A percentile compares a stretch with the other conserved stretches of the same genome.
phyloP scores from a whole-genome alignment of 2,113 vertebrate genomes.

The Microcebus jonahi region DNA sequence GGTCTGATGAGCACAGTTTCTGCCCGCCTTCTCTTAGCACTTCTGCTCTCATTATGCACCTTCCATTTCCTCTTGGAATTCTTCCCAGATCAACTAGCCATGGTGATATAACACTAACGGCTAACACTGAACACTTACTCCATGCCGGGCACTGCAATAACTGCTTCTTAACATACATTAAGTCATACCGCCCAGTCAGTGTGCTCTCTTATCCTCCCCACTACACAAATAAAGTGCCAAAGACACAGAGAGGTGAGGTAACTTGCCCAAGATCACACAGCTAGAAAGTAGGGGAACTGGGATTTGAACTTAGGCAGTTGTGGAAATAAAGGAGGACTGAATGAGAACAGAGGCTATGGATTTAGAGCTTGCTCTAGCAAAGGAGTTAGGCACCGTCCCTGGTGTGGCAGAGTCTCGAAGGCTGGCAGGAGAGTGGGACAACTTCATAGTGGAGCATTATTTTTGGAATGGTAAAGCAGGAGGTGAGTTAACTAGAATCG shows the following conservation, averaged over 20 bases:
- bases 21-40: neutral
- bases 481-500: accelerated
- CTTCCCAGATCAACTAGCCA: neutral
- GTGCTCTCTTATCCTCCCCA: neutral
- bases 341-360: neutral
- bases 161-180: neutral
- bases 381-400: neutral
- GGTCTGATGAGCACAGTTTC: neutral
- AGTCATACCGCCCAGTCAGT: neutral
- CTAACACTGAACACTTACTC: neutral
- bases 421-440: neutral
- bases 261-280: neutral
- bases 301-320: neutral
- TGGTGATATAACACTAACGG: neutral
- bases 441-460: neutral
- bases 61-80: neutral
- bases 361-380: neutral
- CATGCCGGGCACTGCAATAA: neutral
- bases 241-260: neutral
- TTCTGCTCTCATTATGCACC: neutral
- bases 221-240: neutral
- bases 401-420: neutral
- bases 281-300: neutral
- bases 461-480: neutral
- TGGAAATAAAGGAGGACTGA: neutral